Conservation (phyloP, 1,140 invertebrate genomes). For the Eriosoma lanigerum region DNA sequence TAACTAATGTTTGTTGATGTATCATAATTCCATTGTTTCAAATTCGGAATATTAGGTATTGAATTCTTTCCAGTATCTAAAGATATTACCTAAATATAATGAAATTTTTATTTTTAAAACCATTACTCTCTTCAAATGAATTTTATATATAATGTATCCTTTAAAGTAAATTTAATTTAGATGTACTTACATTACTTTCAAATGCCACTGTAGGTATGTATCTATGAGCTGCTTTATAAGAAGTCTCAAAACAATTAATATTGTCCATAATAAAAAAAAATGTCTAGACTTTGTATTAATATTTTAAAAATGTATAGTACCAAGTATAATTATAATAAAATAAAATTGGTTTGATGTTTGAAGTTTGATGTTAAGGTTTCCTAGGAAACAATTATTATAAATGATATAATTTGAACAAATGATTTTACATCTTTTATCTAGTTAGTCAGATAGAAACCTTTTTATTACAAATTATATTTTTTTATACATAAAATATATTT, state of each 20-base stretch:
- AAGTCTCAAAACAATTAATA: background rate
- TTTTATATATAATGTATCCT: background rate
- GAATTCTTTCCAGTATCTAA: background rate
- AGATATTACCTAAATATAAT: background rate
- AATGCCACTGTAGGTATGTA: background rate
- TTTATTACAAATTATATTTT: too few relatives aligned
- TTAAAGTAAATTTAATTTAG: background rate
- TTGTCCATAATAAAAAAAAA: background rate
- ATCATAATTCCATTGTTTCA: slow-evolving; percentile 41
- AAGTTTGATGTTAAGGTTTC: slow-evolving; percentile 13
- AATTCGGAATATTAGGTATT: background rate
- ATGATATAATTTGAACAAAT: too few relatives aligned
- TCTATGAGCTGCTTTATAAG: slow-evolving; percentile 18
- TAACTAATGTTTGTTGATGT: background rate
- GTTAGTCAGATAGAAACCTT: too few relatives aligned
- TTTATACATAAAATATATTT: too few relatives aligned
- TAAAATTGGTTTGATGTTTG: background rate
- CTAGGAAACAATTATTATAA: background rate
- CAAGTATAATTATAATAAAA: background rate
- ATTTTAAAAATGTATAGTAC: background rate
- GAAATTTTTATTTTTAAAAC: too few relatives aligned
- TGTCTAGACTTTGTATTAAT: too few relatives aligned
- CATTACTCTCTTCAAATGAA: background rate
- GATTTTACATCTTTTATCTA: too few relatives aligned
- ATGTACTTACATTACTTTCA: slow-evolving; percentile 3